These are phyloP conservation scores for Drosophila nasuta DNA, from an alignment of 1,140 invertebrate genomes.

Conservation along the genomic window DNA sequence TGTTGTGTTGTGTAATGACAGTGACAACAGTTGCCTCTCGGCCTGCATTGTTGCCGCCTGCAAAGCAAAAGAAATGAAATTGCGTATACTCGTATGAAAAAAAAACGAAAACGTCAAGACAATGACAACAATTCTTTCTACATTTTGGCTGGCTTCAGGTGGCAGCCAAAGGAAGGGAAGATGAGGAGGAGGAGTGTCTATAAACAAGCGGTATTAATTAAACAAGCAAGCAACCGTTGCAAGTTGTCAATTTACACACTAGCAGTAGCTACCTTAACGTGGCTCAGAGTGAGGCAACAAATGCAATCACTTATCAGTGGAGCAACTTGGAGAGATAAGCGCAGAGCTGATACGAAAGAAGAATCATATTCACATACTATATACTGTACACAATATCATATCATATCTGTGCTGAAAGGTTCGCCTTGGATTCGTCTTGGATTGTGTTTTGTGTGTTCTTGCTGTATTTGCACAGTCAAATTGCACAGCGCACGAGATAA, in stretches of 20 bases:
- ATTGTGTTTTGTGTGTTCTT: constrained; percentile 6
- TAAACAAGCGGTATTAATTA: constrained; percentile 64
- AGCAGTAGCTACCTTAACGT: constrained; percentile 50
- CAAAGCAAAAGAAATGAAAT: constrained; percentile 59
- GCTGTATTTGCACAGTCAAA: constrained; percentile 45
- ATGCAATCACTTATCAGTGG: constrained; percentile 27
- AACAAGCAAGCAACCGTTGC: constrained; percentile 46
- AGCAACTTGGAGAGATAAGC: constrained; percentile 28
- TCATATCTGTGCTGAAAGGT: constrained; percentile 24
- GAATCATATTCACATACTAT: constrained; percentile 3
- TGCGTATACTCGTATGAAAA: constrained; percentile 38
- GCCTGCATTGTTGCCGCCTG: constrained; percentile 32
- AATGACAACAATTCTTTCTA: constrained; percentile 67
- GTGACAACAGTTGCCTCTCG: constrained; percentile 52
- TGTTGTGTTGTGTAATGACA: constrained; percentile 72
- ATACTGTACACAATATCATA: not conserved
- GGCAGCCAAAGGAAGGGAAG: not conserved
- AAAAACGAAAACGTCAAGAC: constrained; percentile 15
- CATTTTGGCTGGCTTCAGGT: constrained; percentile 18
- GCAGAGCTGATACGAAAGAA: not conserved
- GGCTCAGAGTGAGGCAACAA: constrained; percentile 45
- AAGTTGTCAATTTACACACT: constrained; percentile 41
- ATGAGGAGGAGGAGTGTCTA: constrained; percentile 21
- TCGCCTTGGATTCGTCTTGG: constrained; percentile 33
- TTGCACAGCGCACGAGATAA: constrained; percentile 5